phyloP scores from a whole-genome alignment of 2,888 invertebrate genomes.

The Scaptomyza caliginosa region DNA sequence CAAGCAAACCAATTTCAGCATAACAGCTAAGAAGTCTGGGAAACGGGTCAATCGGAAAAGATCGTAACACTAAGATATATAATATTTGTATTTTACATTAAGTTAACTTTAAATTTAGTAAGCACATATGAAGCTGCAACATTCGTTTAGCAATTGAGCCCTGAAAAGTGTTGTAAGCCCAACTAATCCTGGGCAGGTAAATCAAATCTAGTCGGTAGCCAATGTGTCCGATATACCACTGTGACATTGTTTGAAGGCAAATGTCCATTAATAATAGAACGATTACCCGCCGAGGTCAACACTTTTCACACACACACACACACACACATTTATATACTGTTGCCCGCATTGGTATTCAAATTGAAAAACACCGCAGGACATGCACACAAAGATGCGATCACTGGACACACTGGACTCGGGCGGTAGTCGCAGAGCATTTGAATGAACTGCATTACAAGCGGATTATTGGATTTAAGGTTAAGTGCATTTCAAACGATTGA shows the following conservation, averaged over 20 bases:
- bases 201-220: slow-evolving; percentile 42
- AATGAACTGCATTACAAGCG: slow-evolving; percentile 74
- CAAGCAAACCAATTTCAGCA: slow-evolving; percentile 4
- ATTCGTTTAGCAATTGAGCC: slow-evolving; percentile 27
- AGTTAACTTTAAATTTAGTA: background rate
- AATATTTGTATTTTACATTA: background rate
- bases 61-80: no score
- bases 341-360: slow-evolving; percentile 62
- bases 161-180: slow-evolving; percentile 46
- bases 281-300: slow-evolving; percentile 73
- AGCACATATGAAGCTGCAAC: background rate
- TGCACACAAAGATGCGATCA: slow-evolving; percentile 35
- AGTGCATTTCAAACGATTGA: slow-evolving; percentile 62
- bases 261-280: slow-evolving; percentile 72
- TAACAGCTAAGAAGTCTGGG: background rate
- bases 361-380: slow-evolving; percentile 69
- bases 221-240: slow-evolving; percentile 47
- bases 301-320: slow-evolving; percentile 51
- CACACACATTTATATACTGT: slow-evolving; percentile 17
- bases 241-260: slow-evolving; percentile 67
- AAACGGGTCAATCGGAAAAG: background rate
- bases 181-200: slow-evolving; percentile 64
- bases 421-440: slow-evolving; percentile 26
- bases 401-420: slow-evolving; percentile 41
- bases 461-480: slow-evolving; percentile 80